Evolutionary conservation across 2,113 vertebrate genomes (phyloP).

Genomic region (Charina bottae): DNA sequence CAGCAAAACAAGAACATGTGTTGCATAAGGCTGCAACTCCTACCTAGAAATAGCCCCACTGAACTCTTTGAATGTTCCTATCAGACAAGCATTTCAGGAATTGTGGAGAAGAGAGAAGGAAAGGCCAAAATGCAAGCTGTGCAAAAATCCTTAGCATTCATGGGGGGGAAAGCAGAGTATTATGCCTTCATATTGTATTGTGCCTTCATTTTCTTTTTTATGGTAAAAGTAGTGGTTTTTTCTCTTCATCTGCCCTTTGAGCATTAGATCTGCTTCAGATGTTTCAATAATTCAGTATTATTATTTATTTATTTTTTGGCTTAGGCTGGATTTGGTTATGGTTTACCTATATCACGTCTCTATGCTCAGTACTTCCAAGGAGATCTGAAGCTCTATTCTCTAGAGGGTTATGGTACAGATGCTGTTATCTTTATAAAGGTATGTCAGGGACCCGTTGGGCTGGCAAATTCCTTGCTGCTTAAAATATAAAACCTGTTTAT

Average conservation of each 20-base stretch:
- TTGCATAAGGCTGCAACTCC: not conserved
- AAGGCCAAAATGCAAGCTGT: not conserved
- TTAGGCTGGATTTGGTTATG: slow-evolving; percentile 96
- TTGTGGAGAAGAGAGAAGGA: not conserved
- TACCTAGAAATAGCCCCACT: not conserved
- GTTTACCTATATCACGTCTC: slow-evolving; percentile 93
- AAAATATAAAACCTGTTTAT: slow-evolving; percentile 10
- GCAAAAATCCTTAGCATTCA: not conserved
- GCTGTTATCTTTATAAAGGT: slow-evolving; percentile 96
- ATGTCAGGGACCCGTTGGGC: slow-evolving; percentile 36
- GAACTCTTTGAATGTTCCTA: not conserved
- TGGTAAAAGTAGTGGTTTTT: not conserved
- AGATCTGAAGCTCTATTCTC: slow-evolving; percentile 94
- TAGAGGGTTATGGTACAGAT: slow-evolving; percentile 95
- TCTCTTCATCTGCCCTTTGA: not conserved
- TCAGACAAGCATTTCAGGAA: not conserved
- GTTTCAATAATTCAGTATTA: not conserved
- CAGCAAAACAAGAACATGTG: not conserved
- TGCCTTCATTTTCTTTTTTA: not conserved
- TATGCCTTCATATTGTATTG: not conserved
- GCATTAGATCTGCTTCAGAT: not conserved
- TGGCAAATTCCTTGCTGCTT: slow-evolving; percentile 16
- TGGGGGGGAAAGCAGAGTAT: not conserved
- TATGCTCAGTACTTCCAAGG: slow-evolving; percentile 98
- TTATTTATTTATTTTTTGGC: not conserved